These are phyloP conservation scores for Acanthis flammea DNA, from an alignment of 2,797 vertebrate species.

Conservation along the genomic window DNA sequence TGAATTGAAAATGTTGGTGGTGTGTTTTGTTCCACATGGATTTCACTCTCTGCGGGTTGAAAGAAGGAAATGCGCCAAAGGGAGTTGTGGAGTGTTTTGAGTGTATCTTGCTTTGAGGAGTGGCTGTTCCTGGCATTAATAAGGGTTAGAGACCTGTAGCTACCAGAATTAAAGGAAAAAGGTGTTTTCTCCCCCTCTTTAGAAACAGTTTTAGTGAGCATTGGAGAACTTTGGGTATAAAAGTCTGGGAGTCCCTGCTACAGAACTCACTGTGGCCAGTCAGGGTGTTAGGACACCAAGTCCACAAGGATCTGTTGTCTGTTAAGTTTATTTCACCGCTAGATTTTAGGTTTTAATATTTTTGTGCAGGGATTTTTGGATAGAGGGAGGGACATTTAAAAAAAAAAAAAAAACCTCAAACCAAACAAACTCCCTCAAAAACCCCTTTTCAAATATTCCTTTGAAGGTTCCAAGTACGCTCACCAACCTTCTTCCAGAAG, in stretches of 20 bases:
- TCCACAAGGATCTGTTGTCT: neutral
- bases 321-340: neutral
- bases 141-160: neutral
- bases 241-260: neutral
- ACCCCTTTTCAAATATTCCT: neutral
- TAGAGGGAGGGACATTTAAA: no score
- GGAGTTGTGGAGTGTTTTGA: neutral
- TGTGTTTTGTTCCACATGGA: neutral
- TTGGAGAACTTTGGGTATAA: neutral
- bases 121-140: neutral
- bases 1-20: neutral
- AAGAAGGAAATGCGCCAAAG: neutral
- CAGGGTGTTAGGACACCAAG: neutral
- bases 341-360: neutral
- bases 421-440: neutral
- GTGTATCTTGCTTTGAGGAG: neutral
- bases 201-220: neutral
- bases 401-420: no score
- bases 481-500: conserved; percentile 98
- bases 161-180: neutral
- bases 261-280: neutral
- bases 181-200: neutral
- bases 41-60: neutral
- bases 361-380: neutral
- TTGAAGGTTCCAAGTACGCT: conserved; percentile 93